Conservation (phyloP, 2,888 invertebrate genomes). For the Drosophila kambysellisi region DNA sequence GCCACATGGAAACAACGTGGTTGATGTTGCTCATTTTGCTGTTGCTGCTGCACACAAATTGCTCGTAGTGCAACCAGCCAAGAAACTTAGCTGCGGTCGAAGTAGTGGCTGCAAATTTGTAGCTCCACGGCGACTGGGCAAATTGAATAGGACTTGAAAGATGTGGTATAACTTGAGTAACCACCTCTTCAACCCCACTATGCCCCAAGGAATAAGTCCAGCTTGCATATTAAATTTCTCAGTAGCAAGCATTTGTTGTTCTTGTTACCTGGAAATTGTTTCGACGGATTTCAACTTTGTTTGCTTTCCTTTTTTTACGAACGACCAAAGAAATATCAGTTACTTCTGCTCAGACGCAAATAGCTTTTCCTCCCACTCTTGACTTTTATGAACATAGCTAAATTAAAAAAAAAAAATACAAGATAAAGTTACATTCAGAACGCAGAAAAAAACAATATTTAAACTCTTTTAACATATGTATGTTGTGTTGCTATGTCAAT, state of each 20-base stretch:
- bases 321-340: background rate
- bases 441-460: background rate
- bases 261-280: background rate
- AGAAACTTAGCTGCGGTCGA: background rate
- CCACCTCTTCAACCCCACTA: background rate
- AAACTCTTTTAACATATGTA: background rate
- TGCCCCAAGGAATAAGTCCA: background rate
- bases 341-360: background rate
- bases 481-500: background rate
- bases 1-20: background rate
- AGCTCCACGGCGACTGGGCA: background rate
- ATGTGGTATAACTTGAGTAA: conserved; percentile 18
- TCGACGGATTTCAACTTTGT: background rate
- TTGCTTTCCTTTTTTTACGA: background rate
- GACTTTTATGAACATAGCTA: background rate
- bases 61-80: background rate
- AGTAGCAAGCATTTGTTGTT: background rate
- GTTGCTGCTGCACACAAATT: conserved; percentile 9
- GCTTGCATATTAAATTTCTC: background rate
- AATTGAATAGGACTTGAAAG: background rate
- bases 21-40: background rate
- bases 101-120: background rate
- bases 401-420: background rate
- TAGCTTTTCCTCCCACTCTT: background rate
- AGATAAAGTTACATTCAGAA: background rate